A percentile compares a stretch with the other conserved stretches of the same genome.
These are phyloP conservation scores for Silurus lanzhouensis DNA, from an alignment of 2,797 vertebrate genomes.

Conservation along the genomic window DNA sequence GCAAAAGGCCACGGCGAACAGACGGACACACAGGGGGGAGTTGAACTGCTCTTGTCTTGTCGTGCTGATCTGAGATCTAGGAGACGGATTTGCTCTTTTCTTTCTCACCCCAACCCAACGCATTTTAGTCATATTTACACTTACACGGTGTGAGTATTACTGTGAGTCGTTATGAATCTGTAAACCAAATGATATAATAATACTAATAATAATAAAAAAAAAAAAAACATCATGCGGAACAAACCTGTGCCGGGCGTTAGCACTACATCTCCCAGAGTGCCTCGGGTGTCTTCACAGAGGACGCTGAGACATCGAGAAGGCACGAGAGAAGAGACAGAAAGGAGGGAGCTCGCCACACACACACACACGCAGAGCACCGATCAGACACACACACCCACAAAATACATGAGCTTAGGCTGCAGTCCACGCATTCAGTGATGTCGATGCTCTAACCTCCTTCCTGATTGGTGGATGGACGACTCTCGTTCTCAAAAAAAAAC, in stretches of 20 bases:
- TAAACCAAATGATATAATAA: background rate
- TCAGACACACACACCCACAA: constrained; percentile 27
- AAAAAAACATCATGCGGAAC: background rate
- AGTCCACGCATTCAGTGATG: constrained; percentile 48
- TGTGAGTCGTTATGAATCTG: background rate
- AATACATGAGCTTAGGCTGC: constrained; percentile 40
- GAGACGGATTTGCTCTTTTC: constrained; percentile 31
- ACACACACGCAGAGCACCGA: constrained; percentile 9
- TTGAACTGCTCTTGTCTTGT: constrained; percentile 30
- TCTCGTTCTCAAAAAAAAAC: constrained; percentile 1
- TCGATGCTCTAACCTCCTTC: constrained; percentile 39
- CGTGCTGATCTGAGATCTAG: constrained; percentile 43
- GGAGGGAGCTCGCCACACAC: constrained; percentile 39
- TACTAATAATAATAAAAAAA: background rate
- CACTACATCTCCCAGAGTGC: constrained; percentile 58
- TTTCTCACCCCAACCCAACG: constrained; percentile 10
- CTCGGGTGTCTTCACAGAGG: constrained; percentile 9
- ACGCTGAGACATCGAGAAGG: constrained; percentile 44
- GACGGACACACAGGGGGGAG: constrained; percentile 43
- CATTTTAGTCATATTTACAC: constrained; percentile 7
- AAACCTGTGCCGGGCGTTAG: background rate
- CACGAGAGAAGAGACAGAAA: constrained; percentile 32
- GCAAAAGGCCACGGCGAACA: constrained; percentile 49
- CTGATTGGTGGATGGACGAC: constrained; percentile 44
- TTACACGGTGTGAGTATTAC: background rate